Evolutionary conservation across 2,797 vertebrate genomes (phyloP).

Genomic region (Chloroceryle inda): DNA sequence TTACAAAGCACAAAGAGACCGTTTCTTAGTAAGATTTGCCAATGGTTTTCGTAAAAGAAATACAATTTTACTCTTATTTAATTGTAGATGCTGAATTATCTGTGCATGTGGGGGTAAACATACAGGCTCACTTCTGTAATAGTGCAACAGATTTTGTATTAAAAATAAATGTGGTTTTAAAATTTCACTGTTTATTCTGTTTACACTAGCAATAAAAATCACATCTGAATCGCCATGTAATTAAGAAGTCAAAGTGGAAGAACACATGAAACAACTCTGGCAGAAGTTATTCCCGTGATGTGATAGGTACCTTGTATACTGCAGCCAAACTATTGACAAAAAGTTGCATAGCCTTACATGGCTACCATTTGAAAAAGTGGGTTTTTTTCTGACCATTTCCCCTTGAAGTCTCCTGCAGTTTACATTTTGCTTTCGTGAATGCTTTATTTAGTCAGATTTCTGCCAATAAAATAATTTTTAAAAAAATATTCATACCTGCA

Average conservation of each 20-base stretch:
- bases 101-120: conserved; percentile 87
- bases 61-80: conserved; percentile 64
- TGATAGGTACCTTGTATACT: neutral
- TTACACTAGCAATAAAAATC: conserved; percentile 26
- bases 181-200: conserved; percentile 82
- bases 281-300: neutral
- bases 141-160: conserved; percentile 91
- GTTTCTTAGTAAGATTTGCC: conserved; percentile 55
- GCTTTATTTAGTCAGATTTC: neutral
- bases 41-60: conserved; percentile 51
- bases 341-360: neutral
- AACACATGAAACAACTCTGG: neutral
- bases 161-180: conserved; percentile 95
- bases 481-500: neutral
- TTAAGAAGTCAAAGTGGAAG: neutral
- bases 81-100: conserved; percentile 83
- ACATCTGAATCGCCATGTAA: neutral
- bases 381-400: neutral
- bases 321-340: neutral
- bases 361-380: neutral
- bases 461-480: neutral
- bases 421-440: neutral
- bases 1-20: conserved; percentile 77
- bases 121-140: conserved; percentile 83
- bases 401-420: neutral